Evolutionary conservation across 2,888 invertebrate species (phyloP).

Genomic region (Hemaris fuciformis): DNA sequence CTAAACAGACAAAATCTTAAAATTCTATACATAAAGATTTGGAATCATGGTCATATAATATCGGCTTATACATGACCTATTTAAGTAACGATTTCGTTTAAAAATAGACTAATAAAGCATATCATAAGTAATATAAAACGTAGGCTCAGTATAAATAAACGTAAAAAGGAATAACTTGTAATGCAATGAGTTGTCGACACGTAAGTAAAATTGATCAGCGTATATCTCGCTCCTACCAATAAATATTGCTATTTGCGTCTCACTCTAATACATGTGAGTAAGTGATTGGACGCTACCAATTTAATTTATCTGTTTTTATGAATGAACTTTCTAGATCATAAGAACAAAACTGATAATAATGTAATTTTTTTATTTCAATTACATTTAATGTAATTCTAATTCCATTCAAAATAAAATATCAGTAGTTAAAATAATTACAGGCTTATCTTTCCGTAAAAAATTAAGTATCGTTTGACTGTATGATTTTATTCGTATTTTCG

Average conservation of each 20-base stretch:
- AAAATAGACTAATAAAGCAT: too few species aligned
- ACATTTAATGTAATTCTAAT: neutral
- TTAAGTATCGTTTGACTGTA: neutral
- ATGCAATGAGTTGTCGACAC: constrained; percentile 25
- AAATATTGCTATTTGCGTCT: constrained; percentile 38
- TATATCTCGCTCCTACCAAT: constrained; percentile 34
- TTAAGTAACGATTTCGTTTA: too few species aligned
- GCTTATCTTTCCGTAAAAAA: neutral
- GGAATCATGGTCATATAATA: too few species aligned
- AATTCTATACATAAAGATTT: too few species aligned
- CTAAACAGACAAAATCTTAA: too few species aligned
- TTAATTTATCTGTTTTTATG: constrained; percentile 22
- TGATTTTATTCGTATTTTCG: constrained; percentile 42
- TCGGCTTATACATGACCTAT: too few species aligned
- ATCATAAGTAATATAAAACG: too few species aligned
- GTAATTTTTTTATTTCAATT: too few species aligned
- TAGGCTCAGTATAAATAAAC: neutral
- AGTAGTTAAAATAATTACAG: neutral
- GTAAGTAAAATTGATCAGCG: constrained; percentile 21
- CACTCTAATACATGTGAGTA: constrained; percentile 63
- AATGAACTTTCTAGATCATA: constrained; percentile 27
- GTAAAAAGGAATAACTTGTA: neutral
- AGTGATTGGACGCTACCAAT: constrained; percentile 50
- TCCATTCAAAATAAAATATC: neutral
- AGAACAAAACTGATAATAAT: neutral